Conservation (phyloP, 2,113 vertebrate species). For the Pluvianellus socialis region DNA sequence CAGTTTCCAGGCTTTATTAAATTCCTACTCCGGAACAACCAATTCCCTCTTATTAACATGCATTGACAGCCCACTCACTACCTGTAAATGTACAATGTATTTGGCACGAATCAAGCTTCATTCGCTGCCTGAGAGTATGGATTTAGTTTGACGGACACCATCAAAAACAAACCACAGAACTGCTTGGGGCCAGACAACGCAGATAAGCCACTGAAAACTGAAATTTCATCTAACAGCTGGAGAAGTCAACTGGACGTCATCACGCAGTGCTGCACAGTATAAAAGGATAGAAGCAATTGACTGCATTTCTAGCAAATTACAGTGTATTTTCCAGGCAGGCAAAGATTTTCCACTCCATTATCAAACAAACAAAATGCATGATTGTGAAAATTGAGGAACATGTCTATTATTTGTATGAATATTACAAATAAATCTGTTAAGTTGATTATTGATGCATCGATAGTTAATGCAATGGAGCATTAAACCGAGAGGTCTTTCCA, state of each 20-base stretch:
- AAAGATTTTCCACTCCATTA: not conserved
- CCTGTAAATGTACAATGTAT: slow-evolving; percentile 2
- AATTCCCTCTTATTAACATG: slow-evolving; percentile 33
- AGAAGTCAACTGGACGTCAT: not conserved
- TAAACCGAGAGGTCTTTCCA: not conserved
- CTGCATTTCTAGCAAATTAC: not conserved
- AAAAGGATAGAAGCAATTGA: not conserved
- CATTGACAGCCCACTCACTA: slow-evolving; percentile 32
- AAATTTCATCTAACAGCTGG: slow-evolving; percentile 11
- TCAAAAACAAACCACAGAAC: slow-evolving; percentile 15
- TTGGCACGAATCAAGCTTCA: slow-evolving; percentile 23
- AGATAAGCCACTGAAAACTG: not conserved
- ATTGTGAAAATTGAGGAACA: not conserved
- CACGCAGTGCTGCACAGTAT: not conserved
- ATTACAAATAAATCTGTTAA: not conserved
- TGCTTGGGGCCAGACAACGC: not conserved
- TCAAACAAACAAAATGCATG: not conserved
- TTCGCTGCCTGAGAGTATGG: not conserved
- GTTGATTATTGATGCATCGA: not conserved
- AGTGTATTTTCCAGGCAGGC: not conserved
- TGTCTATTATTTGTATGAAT: not conserved
- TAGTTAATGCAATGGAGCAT: not conserved
- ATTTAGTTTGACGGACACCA: slow-evolving; percentile 26
- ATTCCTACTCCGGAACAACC: slow-evolving; percentile 47
- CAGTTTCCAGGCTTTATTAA: slow-evolving; percentile 38